A percentile compares a stretch with the other conserved stretches of the same genome.
Evolutionary conservation across 1,140 invertebrate genomes (phyloP).

Genomic region (Globodera rostochiensis): DNA sequence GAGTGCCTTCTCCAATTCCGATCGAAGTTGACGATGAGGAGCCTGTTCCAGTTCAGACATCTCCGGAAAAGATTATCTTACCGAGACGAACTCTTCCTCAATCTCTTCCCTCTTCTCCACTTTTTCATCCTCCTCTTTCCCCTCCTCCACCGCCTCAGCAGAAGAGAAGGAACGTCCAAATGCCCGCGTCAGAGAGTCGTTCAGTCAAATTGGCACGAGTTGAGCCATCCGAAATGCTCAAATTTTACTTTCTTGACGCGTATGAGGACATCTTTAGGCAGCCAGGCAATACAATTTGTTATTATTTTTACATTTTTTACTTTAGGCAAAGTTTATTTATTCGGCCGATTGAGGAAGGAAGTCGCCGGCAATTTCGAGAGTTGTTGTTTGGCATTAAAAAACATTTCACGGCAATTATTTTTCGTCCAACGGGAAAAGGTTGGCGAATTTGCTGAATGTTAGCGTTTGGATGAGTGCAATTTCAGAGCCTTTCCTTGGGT

Average conservation of each 20-base stretch:
- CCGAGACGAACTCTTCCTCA: neutral
- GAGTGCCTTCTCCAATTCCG: neutral
- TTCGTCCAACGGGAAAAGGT: constrained; percentile 77
- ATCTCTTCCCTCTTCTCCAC: neutral
- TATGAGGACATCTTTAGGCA: constrained; percentile 39
- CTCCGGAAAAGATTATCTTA: neutral
- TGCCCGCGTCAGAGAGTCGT: neutral
- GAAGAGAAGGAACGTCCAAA: constrained; percentile 8
- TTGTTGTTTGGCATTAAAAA: constrained; percentile 84
- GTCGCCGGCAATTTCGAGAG: constrained; percentile 68
- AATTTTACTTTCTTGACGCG: constrained; percentile 47
- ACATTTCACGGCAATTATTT: constrained; percentile 82
- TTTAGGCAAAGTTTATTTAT: constrained; percentile 50
- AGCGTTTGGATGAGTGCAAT: constrained; percentile 60
- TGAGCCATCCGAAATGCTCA: constrained; percentile 21
- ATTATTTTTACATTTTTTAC: neutral
- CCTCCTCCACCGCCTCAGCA: neutral
- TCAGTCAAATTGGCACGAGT: constrained; percentile 4
- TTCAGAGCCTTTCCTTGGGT: constrained; percentile 1
- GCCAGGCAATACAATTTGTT: constrained; percentile 4
- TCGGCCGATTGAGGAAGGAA: constrained; percentile 34
- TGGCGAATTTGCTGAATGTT: constrained; percentile 69
- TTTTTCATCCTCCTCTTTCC: constrained; percentile 9
- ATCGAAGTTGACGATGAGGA: neutral
- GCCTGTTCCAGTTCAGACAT: neutral